Percentiles rank a stretch among this genome's conserved stretches.
Evolutionary conservation across 1,140 invertebrate species (phyloP).

Genomic region (Drosophila ohnishii): DNA sequence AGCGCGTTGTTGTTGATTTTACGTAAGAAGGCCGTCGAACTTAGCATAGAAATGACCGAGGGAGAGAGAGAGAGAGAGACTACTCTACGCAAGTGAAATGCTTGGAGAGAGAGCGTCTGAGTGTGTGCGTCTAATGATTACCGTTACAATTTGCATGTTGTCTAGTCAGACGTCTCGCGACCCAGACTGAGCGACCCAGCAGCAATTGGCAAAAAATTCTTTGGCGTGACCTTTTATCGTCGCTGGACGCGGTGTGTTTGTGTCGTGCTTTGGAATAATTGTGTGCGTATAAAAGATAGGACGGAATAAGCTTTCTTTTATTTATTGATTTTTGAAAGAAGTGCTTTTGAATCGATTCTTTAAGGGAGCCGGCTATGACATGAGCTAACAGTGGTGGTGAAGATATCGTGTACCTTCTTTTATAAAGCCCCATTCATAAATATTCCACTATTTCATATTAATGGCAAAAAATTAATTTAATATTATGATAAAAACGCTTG

Average conservation of each 20-base stretch:
- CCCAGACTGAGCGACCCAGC: conserved; percentile 75
- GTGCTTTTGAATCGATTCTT: conserved; percentile 24
- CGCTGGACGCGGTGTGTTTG: conserved; percentile 19
- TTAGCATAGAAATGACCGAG: conserved; percentile 50
- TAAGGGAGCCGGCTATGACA: neutral
- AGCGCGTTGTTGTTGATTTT: conserved; percentile 68
- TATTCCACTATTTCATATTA: too few relatives aligned
- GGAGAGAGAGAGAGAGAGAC: conserved; percentile 17
- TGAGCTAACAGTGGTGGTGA: neutral
- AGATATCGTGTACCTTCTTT: neutral
- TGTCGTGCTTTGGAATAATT: neutral
- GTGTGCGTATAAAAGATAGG: neutral
- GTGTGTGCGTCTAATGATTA: conserved; percentile 69
- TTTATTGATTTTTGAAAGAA: conserved; percentile 20
- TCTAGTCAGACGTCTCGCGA: conserved; percentile 78
- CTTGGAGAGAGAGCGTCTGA: conserved; percentile 31
- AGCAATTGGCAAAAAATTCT: conserved; percentile 68
- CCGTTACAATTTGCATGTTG: conserved; percentile 78
- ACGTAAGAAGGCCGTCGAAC: conserved; percentile 80
- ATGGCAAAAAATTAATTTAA: neutral
- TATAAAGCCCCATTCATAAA: too few relatives aligned
- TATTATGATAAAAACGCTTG: too few relatives aligned
- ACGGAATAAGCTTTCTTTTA: neutral
- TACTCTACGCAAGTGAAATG: conserved; percentile 61
- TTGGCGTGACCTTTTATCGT: conserved; percentile 67